Evolutionary conservation across 2,888 invertebrate species (phyloP).

Genomic region (Eurytoma adleriae): DNA sequence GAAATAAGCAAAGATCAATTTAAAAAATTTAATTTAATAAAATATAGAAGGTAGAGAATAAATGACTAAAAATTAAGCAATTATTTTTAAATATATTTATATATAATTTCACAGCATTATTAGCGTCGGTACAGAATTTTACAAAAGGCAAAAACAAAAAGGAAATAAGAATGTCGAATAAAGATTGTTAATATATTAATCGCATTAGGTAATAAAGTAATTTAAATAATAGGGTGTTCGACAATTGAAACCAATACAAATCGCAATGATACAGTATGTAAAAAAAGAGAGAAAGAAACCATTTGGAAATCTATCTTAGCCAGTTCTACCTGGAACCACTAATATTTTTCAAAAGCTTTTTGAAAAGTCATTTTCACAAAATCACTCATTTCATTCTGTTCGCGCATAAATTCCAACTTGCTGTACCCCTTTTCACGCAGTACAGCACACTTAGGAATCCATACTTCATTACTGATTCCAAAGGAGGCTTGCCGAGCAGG

Average conservation of each 20-base stretch:
- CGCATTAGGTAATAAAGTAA: conserved; percentile 65
- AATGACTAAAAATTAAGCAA: conserved; percentile 1
- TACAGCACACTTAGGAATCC: conserved; percentile 5
- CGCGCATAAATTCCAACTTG: conserved; percentile 4
- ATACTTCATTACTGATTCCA: background rate
- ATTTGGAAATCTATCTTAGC: conserved; percentile 6
- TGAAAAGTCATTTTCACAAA: background rate
- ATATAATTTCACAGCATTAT: conserved; percentile 71
- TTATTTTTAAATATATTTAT: conserved; percentile 56
- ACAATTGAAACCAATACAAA: too few relatives aligned
- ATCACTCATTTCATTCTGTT: background rate
- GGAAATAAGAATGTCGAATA: conserved; percentile 65
- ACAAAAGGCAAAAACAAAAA: conserved; percentile 65
- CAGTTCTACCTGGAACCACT: conserved; percentile 19
- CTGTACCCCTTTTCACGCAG: background rate
- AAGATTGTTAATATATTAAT: conserved; percentile 73
- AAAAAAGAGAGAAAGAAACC: too few relatives aligned
- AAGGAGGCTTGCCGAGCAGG: background rate
- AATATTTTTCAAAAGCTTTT: background rate
- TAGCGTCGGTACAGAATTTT: conserved; percentile 73
- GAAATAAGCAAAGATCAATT: too few relatives aligned
- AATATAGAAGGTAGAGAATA: background rate
- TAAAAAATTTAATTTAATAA: too few relatives aligned
- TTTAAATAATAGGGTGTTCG: background rate
- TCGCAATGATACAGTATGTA: too few relatives aligned